Percentiles rank a stretch among this genome's conserved stretches.
Conservation (phyloP, 1,140 invertebrate genomes). For the Leptinotarsa texana region DNA sequence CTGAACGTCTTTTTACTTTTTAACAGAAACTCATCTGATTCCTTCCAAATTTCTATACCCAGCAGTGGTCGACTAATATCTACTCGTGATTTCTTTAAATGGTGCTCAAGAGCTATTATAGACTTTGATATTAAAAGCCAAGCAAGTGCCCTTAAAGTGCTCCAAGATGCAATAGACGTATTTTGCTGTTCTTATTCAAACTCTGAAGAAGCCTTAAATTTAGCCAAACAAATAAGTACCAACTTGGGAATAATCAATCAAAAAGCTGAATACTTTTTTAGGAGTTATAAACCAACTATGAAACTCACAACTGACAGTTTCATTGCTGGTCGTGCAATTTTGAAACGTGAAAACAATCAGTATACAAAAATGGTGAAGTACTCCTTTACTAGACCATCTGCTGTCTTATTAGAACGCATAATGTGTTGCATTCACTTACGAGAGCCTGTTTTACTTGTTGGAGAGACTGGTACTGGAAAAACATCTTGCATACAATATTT, state of each 20-base stretch:
- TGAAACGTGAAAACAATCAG: conserved; percentile 51
- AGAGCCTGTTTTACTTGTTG: conserved; percentile 93
- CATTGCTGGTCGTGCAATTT: conserved; percentile 41
- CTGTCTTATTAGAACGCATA: conserved; percentile 84
- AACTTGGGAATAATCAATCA: conserved; percentile 81
- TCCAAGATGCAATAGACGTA: conserved; percentile 90
- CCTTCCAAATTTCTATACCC: conserved; percentile 46
- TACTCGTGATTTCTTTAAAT: conserved; percentile 90
- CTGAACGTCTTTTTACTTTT: conserved; percentile 84
- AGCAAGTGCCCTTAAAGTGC: conserved; percentile 75
- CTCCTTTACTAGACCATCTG: conserved; percentile 79
- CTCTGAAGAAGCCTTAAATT: conserved; percentile 63
- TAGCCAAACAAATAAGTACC: conserved; percentile 77
- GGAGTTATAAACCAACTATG: conserved; percentile 78
- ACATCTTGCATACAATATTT: conserved; percentile 95
- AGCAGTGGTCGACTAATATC: conserved; percentile 69
- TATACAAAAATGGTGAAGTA: conserved; percentile 64
- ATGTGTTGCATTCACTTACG: conserved; percentile 77
- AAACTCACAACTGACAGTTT: conserved; percentile 53
- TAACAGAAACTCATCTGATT: conserved; percentile 68
- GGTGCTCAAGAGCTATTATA: conserved; percentile 77
- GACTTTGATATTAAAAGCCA: conserved; percentile 76
- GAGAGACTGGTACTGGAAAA: conserved; percentile 98
- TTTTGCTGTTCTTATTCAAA: conserved; percentile 80
- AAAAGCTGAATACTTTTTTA: conserved; percentile 80